These are phyloP conservation scores for Gymnoscopelus microlampas DNA, from an alignment of 2,797 vertebrate genomes.

Conservation along the genomic window DNA sequence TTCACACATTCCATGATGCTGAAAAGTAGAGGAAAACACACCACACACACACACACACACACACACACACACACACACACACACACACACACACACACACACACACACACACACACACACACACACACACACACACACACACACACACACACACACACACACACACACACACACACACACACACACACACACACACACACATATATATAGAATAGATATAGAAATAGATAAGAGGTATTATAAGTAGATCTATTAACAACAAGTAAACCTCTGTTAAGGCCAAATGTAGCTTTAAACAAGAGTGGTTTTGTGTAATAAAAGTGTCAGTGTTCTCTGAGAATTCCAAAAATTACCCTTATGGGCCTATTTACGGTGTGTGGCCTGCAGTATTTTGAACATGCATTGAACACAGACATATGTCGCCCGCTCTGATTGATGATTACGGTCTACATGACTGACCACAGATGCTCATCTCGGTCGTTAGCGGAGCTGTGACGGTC, in stretches of 20 bases:
- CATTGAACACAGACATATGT: not conserved
- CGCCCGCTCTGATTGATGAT: not conserved
- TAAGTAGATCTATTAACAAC: not conserved
- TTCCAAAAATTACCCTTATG: too few relatives aligned
- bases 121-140: too few relatives aligned
- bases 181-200: too few relatives aligned
- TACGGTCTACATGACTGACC: not conserved
- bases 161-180: too few relatives aligned
- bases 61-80: not conserved
- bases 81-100: too few relatives aligned
- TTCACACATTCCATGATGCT: slow-evolving; percentile 22
- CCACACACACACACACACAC: not conserved
- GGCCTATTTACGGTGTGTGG: not conserved
- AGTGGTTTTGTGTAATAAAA: not conserved
- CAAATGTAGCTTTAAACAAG: not conserved
- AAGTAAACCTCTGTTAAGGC: not conserved
- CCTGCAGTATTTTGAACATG: slow-evolving; percentile 3
- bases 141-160: too few relatives aligned
- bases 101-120: too few relatives aligned
- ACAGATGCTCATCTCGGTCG: slow-evolving; percentile 15
- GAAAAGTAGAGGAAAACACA: slow-evolving; percentile 44
- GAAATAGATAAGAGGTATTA: not conserved
- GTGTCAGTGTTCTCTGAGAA: not conserved
- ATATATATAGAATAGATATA: too few relatives aligned
- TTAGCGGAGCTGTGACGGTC: slow-evolving; percentile 30